phyloP scores from a whole-genome alignment of 2,888 invertebrate species.

The Scaptomyza reducta region DNA sequence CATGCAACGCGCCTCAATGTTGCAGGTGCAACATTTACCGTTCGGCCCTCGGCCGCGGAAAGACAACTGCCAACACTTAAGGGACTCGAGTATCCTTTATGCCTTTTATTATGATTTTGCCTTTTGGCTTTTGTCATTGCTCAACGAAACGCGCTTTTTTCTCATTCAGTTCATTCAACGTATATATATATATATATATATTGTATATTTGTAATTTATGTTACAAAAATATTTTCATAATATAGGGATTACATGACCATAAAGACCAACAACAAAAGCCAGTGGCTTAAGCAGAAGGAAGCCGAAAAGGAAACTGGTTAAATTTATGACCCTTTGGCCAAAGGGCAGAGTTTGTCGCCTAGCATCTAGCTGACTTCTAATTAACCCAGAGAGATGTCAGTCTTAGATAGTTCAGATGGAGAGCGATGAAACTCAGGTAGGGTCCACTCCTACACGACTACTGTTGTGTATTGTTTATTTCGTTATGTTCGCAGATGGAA shows the following conservation, averaged over 20 bases:
- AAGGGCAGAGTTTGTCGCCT: conserved; percentile 14
- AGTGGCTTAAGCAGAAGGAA: conserved; percentile 1
- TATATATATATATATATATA: conserved; percentile 53
- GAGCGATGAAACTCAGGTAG: conserved; percentile 20
- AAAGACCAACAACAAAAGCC: conserved; percentile 4
- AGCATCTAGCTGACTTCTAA: conserved; percentile 49
- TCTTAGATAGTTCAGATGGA: conserved; percentile 41
- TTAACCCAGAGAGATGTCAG: conserved; percentile 66
- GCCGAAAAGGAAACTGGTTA: not conserved
- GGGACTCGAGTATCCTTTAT: conserved; percentile 22
- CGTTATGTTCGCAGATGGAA: conserved; percentile 28
- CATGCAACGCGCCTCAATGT: conserved; percentile 17
- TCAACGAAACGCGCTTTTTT: conserved; percentile 11
- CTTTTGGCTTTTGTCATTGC: conserved; percentile 23
- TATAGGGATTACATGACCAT: conserved; percentile 42
- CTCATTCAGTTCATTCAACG: conserved; percentile 23
- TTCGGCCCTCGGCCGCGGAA: conserved; percentile 55
- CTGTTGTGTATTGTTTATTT: not conserved
- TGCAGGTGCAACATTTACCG: conserved; percentile 76
- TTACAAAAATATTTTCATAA: conserved; percentile 68
- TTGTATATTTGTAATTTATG: conserved; percentile 62
- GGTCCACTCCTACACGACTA: conserved; percentile 34
- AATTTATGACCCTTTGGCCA: conserved; percentile 40
- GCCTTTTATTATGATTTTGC: conserved; percentile 15
- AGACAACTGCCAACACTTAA: conserved; percentile 20